A percentile compares a stretch with the other conserved stretches of the same genome.
Conservation (phyloP, 1,140 invertebrate species). For the Delia radicum region DNA sequence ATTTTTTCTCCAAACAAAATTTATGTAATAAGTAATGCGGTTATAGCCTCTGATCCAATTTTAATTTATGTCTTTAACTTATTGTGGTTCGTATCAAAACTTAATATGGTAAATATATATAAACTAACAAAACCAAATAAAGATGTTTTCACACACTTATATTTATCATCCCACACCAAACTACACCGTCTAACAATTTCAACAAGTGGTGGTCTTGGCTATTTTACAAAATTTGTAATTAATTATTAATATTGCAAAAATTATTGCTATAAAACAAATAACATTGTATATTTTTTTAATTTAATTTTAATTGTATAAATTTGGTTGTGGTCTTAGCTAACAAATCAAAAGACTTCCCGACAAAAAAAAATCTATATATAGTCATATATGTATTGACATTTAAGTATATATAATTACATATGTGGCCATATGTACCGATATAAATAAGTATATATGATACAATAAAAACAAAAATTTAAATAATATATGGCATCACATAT, state of each 20-base stretch:
- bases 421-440: too few species aligned
- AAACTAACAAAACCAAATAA: not conserved
- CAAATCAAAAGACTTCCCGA: not conserved
- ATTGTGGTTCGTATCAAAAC: not conserved
- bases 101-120: not conserved
- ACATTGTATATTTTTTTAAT: not conserved
- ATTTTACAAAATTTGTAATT: not conserved
- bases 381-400: too few species aligned
- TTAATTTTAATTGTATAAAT: not conserved
- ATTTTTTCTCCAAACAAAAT: too few species aligned
- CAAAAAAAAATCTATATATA: not conserved
- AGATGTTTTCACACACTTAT: not conserved
- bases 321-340: conserved; percentile 1
- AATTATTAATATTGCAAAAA: not conserved
- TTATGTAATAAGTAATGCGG: too few species aligned
- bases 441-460: too few species aligned
- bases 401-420: too few species aligned
- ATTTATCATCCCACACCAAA: not conserved
- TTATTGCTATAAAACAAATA: not conserved
- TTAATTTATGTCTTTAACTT: too few species aligned
- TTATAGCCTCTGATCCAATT: too few species aligned
- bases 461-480: too few species aligned
- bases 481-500: too few species aligned
- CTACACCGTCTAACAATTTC: not conserved
- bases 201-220: not conserved